phyloP scores from a whole-genome alignment of 2,113 vertebrate species.

The Silurus glanis region DNA sequence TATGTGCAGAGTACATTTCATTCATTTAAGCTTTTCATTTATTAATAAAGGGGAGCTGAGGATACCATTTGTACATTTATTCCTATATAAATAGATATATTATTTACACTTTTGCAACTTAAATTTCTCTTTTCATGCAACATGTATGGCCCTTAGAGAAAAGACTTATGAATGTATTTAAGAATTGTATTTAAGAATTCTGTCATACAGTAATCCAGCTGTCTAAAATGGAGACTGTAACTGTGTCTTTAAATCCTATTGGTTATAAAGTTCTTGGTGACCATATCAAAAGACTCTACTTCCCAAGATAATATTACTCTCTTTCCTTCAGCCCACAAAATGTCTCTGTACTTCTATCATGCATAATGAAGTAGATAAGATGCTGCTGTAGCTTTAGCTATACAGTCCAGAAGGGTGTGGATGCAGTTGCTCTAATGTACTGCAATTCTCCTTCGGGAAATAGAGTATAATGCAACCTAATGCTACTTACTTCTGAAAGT shows the following conservation, averaged over 20 bases:
- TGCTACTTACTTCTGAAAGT: neutral
- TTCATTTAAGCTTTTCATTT: neutral
- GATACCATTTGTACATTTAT: too few relatives aligned
- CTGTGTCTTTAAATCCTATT: neutral
- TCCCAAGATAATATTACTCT: neutral
- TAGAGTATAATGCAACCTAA: neutral
- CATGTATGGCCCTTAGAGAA: neutral
- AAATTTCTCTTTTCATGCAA: neutral
- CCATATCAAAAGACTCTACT: neutral
- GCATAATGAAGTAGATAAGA: slow-evolving; percentile 6
- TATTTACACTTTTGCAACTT: neutral
- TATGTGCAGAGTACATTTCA: neutral
- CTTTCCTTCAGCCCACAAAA: neutral
- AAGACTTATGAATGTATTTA: neutral
- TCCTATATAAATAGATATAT: neutral
- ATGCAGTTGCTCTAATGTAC: neutral
- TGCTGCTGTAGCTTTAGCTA: neutral
- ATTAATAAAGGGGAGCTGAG: neutral
- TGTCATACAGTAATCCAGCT: neutral
- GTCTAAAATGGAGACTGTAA: neutral
- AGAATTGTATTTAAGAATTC: too few relatives aligned
- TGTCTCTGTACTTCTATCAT: neutral
- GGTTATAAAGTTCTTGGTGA: neutral
- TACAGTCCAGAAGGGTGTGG: neutral
- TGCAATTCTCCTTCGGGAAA: neutral